Conservation (phyloP, 2,797 vertebrate species). For the Petrocephalus schoutedeni region DNA sequence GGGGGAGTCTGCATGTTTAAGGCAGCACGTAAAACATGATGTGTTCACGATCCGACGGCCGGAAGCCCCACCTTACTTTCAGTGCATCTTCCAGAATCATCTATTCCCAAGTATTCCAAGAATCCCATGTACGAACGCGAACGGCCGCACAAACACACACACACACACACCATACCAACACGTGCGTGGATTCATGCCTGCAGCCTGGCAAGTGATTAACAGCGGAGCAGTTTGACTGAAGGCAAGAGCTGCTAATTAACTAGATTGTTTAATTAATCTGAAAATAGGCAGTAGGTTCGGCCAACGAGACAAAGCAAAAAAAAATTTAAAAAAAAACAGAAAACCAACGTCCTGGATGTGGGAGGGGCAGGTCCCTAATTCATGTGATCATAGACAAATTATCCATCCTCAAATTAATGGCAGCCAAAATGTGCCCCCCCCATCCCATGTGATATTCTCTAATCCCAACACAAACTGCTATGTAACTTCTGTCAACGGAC, state of each 20-base stretch:
- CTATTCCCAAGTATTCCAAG: not conserved
- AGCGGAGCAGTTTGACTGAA: not conserved
- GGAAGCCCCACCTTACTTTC: too few species aligned
- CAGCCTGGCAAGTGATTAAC: not conserved
- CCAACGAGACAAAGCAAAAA: not conserved
- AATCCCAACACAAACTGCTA: conserved; percentile 24
- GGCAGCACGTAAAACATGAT: not conserved
- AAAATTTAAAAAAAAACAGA: conserved; percentile 17
- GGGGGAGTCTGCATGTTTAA: not conserved
- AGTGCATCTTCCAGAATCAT: not conserved
- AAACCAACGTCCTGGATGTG: not conserved
- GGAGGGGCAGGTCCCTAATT: not conserved
- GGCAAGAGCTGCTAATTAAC: not conserved
- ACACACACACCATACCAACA: not conserved
- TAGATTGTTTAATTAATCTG: not conserved
- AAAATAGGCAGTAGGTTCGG: not conserved
- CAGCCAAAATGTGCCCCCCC: not conserved
- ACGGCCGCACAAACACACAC: not conserved
- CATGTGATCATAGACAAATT: not conserved
- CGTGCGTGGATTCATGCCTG: not conserved
- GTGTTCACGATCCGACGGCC: not conserved
- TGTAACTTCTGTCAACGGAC: not conserved
- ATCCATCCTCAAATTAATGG: not conserved
- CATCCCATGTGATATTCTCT: conserved; percentile 13
- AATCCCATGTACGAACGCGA: not conserved